Base-by-base conservation (phyloP, 2,797 vertebrate genomes). In the Clamator glandarius region DNA sequence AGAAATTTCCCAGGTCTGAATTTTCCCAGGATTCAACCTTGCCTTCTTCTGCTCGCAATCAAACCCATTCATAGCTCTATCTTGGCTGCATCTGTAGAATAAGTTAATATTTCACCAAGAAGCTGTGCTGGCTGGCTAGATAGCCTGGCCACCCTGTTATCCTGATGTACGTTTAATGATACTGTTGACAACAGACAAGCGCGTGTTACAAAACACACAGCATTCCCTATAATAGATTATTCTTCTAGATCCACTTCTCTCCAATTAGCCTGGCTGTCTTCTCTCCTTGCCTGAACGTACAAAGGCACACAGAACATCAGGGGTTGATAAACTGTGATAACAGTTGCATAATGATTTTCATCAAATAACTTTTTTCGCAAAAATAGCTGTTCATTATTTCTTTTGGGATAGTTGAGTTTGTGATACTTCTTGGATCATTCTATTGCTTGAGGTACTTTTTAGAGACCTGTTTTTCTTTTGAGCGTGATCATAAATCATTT, bases 241-340 rank as follows among this genome's bases (percentile, higher is more conserved):
- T 91, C 50, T 62, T 52, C 81, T 67, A 42, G 26, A 87, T 74
- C 36, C 42, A 33, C 13, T 46, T 85, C 26, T 64, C 75, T 68
- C 15, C 64, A 44, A 5, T 86, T 28, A 88, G 58, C 52, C 44
- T 4, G 10, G 6, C 68, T 55, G 33, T 24, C 46, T 25, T 57
- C 69, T 76, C 79, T 39, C 63, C 61, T 84, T 70, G 41, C 89
- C 70, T 87, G 92, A 63, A 59, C 36, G 26, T n/a, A 89, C 69
- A 87, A 90, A 93, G 66, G 62, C 85, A 86, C 63, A 54, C 80
- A 57, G 72, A 91, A 67, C 59, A 61, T 73, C 61, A 33, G 70
- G 84, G 59, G 66, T 26, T 83, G 84, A 87, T 87, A 61, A 93
- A 80, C 87, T 91, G 70, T 80, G 78, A 57, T 90, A 94, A 89